These are phyloP conservation scores for Athalia circularis DNA, from an alignment of 2,888 invertebrate species.

Conservation along the genomic window DNA sequence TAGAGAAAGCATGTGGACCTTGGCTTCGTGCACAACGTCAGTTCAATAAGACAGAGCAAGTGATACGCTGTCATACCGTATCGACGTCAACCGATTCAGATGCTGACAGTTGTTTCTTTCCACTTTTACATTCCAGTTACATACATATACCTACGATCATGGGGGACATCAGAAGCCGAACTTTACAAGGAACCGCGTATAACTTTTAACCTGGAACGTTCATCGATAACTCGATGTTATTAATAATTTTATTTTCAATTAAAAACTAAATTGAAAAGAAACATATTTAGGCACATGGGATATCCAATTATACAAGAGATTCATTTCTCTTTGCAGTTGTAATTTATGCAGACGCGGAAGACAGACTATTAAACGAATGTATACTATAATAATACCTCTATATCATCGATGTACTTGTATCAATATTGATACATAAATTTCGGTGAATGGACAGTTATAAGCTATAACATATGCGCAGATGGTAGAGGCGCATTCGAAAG, in stretches of 20 bases:
- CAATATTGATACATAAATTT: constrained; percentile 4
- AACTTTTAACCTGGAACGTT: too few species aligned
- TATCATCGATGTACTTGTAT: neutral
- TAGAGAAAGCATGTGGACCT: constrained; percentile 33
- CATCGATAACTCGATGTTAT: too few species aligned
- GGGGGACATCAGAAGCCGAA: too few species aligned
- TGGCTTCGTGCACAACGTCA: constrained; percentile 30
- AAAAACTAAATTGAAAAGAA: too few species aligned
- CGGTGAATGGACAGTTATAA: neutral
- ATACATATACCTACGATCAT: too few species aligned
- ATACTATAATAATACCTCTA: neutral
- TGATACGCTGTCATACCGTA: constrained; percentile 23
- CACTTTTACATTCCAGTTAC: neutral
- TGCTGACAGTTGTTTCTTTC: neutral
- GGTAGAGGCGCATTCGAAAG: neutral
- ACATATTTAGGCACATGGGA: too few species aligned
- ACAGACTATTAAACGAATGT: too few species aligned
- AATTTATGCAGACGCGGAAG: too few species aligned
- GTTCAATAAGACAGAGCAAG: constrained; percentile 35
- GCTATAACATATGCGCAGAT: neutral
- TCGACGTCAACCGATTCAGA: neutral
- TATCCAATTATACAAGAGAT: too few species aligned
- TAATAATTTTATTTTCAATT: too few species aligned
- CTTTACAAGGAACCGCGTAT: too few species aligned
- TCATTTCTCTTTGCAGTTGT: too few species aligned